Evolutionary conservation across 2,888 invertebrate genomes (phyloP), one percentile per base, ranked within the genome.

Genomic region (Lepeophtheirus nordmannii): DNA sequence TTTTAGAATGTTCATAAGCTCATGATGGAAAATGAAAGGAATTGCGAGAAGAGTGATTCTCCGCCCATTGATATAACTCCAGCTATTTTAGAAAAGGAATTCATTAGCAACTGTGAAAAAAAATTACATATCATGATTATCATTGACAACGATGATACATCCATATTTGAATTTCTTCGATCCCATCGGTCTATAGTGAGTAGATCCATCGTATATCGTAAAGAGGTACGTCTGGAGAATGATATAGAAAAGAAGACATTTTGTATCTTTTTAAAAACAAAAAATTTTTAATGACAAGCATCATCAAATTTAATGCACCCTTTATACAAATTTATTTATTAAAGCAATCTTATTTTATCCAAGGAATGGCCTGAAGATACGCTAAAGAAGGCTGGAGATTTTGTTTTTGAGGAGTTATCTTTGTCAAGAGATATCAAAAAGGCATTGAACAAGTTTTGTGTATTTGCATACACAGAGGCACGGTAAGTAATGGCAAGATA

Each of bases 311-410:
- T n/a, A n/a, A n/a, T n/a, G n/a, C n/a, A n/a, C n/a, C n/a, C n/a
- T n/a, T n/a, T n/a, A n/a, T n/a, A n/a, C n/a, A n/a, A n/a, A n/a
- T n/a, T n/a, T n/a, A n/a, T n/a, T n/a, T n/a, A n/a, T n/a, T n/a
- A n/a, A n/a, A n/a, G n/a, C n/a, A n/a, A n/a, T n/a, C n/a, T 62
- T 11, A 38, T 59, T 17, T 59, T 30, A 10, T 10, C 7, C 2
- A n/a, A 65, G 65, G 37, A 38, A 17, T 66, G 66, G 66, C 66
- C 66, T 8, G 60, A 66, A 12, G 66, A 66, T 60, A 58, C 66
- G 39, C 10, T 66, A 14, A 23, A 38, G 20, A 66, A 61, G 37
- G 41, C 46, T 11, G 59, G 38, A 1, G 66, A 66, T 12, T 22
- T 60, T 14, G 23, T 60, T 11, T 60, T 61, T 41, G 66, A 66